Base-by-base conservation (phyloP, 2,113 vertebrate species). In the Trematocara variabile region DNA sequence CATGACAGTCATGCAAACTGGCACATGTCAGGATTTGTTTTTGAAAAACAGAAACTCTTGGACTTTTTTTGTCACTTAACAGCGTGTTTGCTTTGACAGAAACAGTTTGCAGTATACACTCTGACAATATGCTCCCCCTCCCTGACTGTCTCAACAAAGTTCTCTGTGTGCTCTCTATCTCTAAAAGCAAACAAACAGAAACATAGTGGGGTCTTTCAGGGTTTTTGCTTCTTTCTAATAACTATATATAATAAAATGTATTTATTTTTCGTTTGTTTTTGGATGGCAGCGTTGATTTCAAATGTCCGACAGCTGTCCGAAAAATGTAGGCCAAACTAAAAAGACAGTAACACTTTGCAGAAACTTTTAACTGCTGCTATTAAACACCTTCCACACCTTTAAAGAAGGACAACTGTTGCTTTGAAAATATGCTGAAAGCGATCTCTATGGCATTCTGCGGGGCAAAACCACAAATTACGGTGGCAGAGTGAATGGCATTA, bases 391-490 rank as follows among this genome's bases (percentile, higher is more conserved):
- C 13, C 83, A 92, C 55, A 53, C 58, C 86, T 78, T 79, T 88
- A 65, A 41, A 53, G 79, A 89, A 88, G 85, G 77, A 85, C 87
- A 90, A 75, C 56, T 58, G 75, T 89, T 83, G 55, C 80, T 90
- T 85, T 89, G 88, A 86, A 93, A 94, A 90, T 94, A 91, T 88
- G 80, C 87, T 85, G 85, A 92, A 87, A 92, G 81, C 14, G 44
- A 86, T 93, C 84, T 81, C 83, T 83, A 56, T 65, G 82, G 90
- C 84, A 86, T 89, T 92, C 94, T 89, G 84, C 88, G 58, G 84
- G 39, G 84, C 65, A 84, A 89, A 93, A 92, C 90, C 89, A 90
- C 91, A 95, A 95, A 94, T 95, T 94, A 94, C 79, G 86, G 88
- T 83, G 50, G 84, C 75, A 81, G 88, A 88, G 88, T 83, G 81